Conservation (phyloP, 2,113 vertebrate species). For the Reinhardtius hippoglossoides region DNA sequence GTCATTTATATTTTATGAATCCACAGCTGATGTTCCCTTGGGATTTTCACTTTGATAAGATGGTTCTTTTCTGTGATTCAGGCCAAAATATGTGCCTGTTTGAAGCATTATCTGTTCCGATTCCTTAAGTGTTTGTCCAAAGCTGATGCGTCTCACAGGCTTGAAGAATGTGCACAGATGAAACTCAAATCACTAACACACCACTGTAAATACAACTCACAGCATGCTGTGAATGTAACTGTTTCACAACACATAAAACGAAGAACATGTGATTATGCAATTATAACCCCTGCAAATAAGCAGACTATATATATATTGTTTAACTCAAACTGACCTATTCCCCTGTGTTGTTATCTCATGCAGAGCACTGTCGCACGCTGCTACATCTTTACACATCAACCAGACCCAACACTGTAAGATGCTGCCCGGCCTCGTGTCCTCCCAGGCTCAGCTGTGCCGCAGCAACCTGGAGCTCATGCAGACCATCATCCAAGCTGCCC, state of each 20-base stretch:
- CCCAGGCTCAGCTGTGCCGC: conserved; percentile 96
- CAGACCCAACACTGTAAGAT: conserved; percentile 97
- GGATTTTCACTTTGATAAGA: conserved; percentile 48
- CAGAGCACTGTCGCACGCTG: conserved; percentile 91
- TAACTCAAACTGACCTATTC: conserved; percentile 1
- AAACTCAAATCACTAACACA: conserved; percentile 26
- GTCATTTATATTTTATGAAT: conserved; percentile 62
- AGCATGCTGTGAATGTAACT: not conserved
- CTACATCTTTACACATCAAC: conserved; percentile 87
- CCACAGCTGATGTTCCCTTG: conserved; percentile 44
- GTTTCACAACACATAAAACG: conserved; percentile 23
- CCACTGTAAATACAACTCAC: conserved; percentile 1
- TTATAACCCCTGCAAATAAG: not conserved
- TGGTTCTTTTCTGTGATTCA: conserved; percentile 10
- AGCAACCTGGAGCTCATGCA: conserved; percentile 98
- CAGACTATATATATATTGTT: not conserved
- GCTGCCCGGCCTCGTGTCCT: conserved; percentile 92
- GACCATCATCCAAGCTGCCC: conserved; percentile 91
- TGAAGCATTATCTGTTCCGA: conserved; percentile 32
- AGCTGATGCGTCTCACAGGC: conserved; percentile 14
- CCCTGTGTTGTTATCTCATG: conserved; percentile 6
- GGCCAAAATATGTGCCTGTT: conserved; percentile 37
- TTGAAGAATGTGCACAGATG: conserved; percentile 5
- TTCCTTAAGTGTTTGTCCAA: conserved; percentile 41
- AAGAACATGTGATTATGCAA: not conserved